Percentiles rank a stretch among this genome's conserved stretches.
phyloP scores from a whole-genome alignment of 2,888 invertebrate species.

The Eupithecia pulchellata region DNA sequence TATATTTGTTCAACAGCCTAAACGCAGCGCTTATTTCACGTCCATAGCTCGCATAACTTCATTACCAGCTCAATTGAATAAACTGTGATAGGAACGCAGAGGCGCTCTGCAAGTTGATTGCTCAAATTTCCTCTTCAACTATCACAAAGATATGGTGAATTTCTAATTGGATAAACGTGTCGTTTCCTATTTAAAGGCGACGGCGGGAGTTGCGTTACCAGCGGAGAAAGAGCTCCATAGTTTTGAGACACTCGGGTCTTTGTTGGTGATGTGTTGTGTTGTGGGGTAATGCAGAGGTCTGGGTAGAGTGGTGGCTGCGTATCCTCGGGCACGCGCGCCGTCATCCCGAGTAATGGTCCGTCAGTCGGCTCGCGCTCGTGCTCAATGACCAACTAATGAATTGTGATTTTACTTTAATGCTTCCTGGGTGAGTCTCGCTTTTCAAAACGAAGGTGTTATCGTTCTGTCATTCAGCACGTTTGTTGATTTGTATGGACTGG shows the following conservation, averaged over 20 bases:
- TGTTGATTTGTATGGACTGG: constrained; percentile 30
- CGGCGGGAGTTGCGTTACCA: constrained; percentile 77
- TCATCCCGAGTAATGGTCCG: constrained; percentile 81
- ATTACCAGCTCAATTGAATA: constrained; percentile 85
- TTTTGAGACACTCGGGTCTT: constrained; percentile 53
- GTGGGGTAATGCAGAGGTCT: constrained; percentile 54
- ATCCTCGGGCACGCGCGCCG: constrained; percentile 78
- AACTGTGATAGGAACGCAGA: constrained; percentile 83
- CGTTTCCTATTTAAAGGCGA: constrained; percentile 85
- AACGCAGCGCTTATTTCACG: constrained; percentile 66
- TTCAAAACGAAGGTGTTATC: constrained; percentile 58
- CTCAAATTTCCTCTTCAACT: constrained; percentile 86
- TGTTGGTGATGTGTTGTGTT: constrained; percentile 39
- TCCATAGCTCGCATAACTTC: constrained; percentile 81
- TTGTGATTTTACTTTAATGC: constrained; percentile 72
- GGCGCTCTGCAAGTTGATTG: constrained; percentile 84
- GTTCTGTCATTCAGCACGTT: constrained; percentile 53
- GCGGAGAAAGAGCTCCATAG: constrained; percentile 65
- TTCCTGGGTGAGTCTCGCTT: constrained; percentile 74
- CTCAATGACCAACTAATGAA: constrained; percentile 80
- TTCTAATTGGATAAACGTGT: constrained; percentile 86
- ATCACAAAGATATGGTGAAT: constrained; percentile 86
- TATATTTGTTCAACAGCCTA: constrained; percentile 54
- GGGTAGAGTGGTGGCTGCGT: constrained; percentile 52
- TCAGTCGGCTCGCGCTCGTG: constrained; percentile 64